Evolutionary conservation across 2,888 invertebrate genomes (phyloP), one percentile per base, ranked within the genome.

Genomic region (Anagyrus pseudococci): DNA sequence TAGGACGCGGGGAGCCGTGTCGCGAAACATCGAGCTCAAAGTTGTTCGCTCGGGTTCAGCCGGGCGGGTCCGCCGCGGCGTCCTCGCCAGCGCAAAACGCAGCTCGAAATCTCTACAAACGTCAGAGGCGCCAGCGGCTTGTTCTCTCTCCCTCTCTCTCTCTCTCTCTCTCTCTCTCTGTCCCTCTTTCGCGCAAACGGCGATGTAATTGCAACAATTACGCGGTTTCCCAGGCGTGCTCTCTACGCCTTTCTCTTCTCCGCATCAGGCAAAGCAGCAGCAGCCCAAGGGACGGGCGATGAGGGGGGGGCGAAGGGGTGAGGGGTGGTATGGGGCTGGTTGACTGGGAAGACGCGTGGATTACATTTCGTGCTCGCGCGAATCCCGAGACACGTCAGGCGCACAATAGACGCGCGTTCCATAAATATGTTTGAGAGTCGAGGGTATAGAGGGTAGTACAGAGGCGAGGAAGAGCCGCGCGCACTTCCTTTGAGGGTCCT

Each of bases 141-240:
- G 29, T 49, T 6, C 40, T 4, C 19, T 43, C 25, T 23, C 53
- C 7, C 41, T 10, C 54, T 15, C 22, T 13, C 43, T 15, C 33
- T 2, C 40, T 19, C 23, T 37, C 54, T 29, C 29, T 4, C 43
- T 15, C 33, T 2, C 40, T 19, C 23, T 37, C 54, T 29, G 6
- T 4, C 29, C 29, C 10, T 7, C 29, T 10, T 7, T 7, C 29
- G 10, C 29, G n/a, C 29, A 44, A 41, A 53, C 57, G 53, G 44
- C 58, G 37, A 57, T 58, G 62, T 58, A 62, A 62, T 62, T 62
- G 58, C 54, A 44, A 58, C 56, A 58, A 62, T 62, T 62, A 62
- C 47, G 57, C 52, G 62, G 57, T 55, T 52, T 43, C 57, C 50
- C 50, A n/a, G n/a, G 50, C 49, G n/a, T 43, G 43, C 33, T 20